Percentiles rank a stretch among this genome's conserved stretches.
Conservation (phyloP, 2,797 vertebrate genomes). For the Sphenopsis melanotis region DNA sequence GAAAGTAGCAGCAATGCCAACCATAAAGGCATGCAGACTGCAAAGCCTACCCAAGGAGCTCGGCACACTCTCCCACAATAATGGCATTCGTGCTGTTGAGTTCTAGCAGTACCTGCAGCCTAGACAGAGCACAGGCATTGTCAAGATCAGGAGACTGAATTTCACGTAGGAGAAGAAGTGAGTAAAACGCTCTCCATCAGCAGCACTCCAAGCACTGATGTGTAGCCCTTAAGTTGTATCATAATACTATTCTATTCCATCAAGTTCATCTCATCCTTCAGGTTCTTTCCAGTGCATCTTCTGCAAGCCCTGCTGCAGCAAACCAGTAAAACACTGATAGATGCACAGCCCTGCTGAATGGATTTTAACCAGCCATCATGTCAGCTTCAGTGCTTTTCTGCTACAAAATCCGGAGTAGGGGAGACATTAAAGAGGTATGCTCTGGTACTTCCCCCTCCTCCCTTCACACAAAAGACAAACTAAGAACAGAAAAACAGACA, state of each 20-base stretch:
- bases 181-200: not conserved
- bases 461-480: not conserved
- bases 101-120: not conserved
- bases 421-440: not conserved
- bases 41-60: not conserved
- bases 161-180: not conserved
- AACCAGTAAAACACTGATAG: not conserved
- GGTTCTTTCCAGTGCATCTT: not conserved
- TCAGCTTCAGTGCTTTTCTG: not conserved
- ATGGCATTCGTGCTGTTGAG: not conserved
- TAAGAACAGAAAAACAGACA: not conserved
- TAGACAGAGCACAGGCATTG: not conserved
- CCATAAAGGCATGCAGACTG: not conserved
- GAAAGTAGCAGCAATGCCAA: not conserved
- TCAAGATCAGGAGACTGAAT: not conserved
- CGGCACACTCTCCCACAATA: not conserved
- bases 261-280: not conserved
- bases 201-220: not conserved
- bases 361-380: not conserved
- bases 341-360: not conserved
- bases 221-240: not conserved
- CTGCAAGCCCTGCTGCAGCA: not conserved
- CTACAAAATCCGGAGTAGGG: not conserved
- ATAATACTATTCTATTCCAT: not conserved
- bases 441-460: not conserved